These are phyloP conservation scores for Mugil cephalus DNA, from an alignment of 2,113 vertebrate genomes.

Conservation along the genomic window DNA sequence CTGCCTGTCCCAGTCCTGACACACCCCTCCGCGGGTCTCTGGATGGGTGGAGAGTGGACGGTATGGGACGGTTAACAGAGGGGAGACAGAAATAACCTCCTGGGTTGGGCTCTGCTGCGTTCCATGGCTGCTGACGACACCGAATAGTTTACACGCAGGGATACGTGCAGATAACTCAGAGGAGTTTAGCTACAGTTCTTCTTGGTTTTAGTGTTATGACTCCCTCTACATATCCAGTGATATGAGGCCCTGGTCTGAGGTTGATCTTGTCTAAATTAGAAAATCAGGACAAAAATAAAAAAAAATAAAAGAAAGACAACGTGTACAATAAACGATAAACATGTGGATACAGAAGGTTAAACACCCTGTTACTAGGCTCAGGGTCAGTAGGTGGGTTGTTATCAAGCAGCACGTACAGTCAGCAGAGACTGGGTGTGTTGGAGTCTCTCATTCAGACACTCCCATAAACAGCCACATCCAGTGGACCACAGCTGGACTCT, in stretches of 20 bases:
- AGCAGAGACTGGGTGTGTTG: constrained; percentile 46
- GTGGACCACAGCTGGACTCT: neutral
- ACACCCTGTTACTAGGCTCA: neutral
- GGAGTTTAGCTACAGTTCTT: too few relatives aligned
- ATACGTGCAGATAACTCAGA: constrained; percentile 29
- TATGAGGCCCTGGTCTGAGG: too few relatives aligned
- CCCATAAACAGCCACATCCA: constrained; percentile 12
- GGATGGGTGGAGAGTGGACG: constrained; percentile 20
- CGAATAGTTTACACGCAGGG: constrained; percentile 49
- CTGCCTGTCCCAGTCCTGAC: too few relatives aligned
- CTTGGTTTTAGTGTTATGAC: too few relatives aligned
- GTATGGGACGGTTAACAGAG: constrained; percentile 31
- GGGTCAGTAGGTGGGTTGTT: neutral
- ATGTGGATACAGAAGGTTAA: neutral
- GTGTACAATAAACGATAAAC: too few relatives aligned
- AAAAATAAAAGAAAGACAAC: too few relatives aligned
- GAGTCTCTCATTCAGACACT: constrained; percentile 16
- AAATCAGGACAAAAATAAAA: too few relatives aligned
- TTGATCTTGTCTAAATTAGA: too few relatives aligned
- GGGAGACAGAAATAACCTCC: constrained; percentile 65
- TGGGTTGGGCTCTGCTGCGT: constrained; percentile 59
- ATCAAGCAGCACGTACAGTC: constrained; percentile 27
- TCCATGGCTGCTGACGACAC: constrained; percentile 29
- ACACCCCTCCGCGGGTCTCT: neutral
- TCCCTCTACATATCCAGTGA: too few relatives aligned